Base-by-base conservation (phyloP, 2,888 invertebrate species). In the Pristionchus mayeri region DNA sequence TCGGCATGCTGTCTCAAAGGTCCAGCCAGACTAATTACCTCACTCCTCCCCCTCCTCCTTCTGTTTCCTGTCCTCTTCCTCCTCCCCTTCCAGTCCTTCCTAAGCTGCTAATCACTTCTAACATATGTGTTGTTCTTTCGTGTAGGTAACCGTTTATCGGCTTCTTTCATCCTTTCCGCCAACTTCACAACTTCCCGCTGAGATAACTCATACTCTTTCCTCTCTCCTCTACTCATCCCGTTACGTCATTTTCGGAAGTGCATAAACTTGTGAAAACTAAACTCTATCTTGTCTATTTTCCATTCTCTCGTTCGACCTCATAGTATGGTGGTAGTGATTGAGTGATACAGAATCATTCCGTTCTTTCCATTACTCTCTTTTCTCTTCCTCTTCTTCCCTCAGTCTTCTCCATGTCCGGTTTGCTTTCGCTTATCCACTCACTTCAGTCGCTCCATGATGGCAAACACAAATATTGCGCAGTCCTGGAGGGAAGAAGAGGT, bases 71-170 rank as follows among this genome's bases (percentile, higher is more conserved):
- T 50, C 52, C 78, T 34, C 52, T 52, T 52, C 78, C 13, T n/a
- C n/a, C 44, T 24, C 24, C 24, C 54, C 54, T 54, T 37, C 54
- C 54, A 21, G 7, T 76, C 54, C 52, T 54, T 37, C 40, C 79
- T 79, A 79, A 79, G 79, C 79, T 79, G 79, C 52, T 79, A 79
- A 79, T 79, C 79, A 79, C 79, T 54, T 50, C 76, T 76, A 48
- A 76, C 76, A 50, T 37, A 76, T 76, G 50, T 76, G 76, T 67
- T 67, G 67, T 67, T 34, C 67, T 67, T 34, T 27, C 63, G 63
- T 37, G 40, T 37, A 37, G 67, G 67, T 67, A 67, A 67, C 67
- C 67, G 67, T 67, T 67, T 30, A 67, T 34, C 67, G 67, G 67
- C n/a, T 21, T 67, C 67, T 67, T 67, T 67, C 16, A 67, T 67